These are phyloP conservation scores for Polyodon spathula DNA, from an alignment of 2,113 vertebrate genomes.

Conservation along the genomic window DNA sequence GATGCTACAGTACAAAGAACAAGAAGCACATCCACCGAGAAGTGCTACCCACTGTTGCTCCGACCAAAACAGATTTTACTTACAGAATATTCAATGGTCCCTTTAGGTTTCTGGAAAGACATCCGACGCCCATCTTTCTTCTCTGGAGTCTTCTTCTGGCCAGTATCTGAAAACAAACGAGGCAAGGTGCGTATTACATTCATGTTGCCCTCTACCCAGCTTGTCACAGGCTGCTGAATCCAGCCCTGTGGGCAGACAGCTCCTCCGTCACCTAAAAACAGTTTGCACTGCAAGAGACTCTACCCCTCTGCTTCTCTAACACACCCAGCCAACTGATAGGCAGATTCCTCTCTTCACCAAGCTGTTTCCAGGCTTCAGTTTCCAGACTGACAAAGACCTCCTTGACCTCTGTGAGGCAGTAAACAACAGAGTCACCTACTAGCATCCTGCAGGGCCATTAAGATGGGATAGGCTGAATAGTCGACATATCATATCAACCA, in stretches of 20 bases:
- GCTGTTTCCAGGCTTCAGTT: conserved; percentile 36
- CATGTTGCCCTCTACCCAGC: conserved; percentile 43
- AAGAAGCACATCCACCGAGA: too few relatives aligned
- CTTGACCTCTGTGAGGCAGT: conserved; percentile 38
- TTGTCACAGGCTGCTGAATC: conserved; percentile 60
- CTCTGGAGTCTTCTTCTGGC: conserved; percentile 71
- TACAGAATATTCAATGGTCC: conserved; percentile 72
- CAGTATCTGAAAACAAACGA: conserved; percentile 64
- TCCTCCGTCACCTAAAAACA: conserved; percentile 66
- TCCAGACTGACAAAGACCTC: conserved; percentile 36
- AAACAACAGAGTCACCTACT: conserved; percentile 11
- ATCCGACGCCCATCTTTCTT: conserved; percentile 76
- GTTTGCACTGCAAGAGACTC: conserved; percentile 35
- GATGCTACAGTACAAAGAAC: too few relatives aligned
- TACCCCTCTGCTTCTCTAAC: conserved; percentile 26
- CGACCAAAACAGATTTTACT: conserved; percentile 33
- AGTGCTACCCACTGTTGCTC: too few relatives aligned
- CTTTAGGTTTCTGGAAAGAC: conserved; percentile 76
- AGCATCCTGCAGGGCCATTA: too few relatives aligned
- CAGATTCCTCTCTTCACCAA: conserved; percentile 43
- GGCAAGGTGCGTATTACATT: conserved; percentile 48
- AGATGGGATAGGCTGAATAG: too few relatives aligned
- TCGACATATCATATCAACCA: too few relatives aligned
- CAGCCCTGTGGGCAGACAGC: conserved; percentile 66
- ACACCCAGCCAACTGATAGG: conserved; percentile 43